Evolutionary conservation across 2,888 invertebrate species (phyloP).

Genomic region (Caenorhabditis afra): DNA sequence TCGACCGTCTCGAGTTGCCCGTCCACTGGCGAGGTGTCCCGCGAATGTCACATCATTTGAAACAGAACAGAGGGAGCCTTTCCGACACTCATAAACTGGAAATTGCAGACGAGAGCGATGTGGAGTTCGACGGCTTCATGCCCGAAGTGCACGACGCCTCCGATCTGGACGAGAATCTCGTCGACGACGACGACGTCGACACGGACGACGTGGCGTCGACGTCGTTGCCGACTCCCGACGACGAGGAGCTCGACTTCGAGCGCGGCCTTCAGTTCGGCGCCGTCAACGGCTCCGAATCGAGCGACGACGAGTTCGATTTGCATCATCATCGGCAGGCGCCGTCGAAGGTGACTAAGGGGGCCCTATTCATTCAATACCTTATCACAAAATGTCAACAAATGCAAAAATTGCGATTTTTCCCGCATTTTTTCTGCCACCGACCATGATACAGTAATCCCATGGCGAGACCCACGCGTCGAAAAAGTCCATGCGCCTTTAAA

Average conservation of each 20-base stretch:
- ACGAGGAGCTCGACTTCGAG: slow-evolving; percentile 71
- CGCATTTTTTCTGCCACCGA: no score
- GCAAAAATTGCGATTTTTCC: no score
- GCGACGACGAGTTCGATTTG: slow-evolving; percentile 77
- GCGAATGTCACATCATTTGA: no score
- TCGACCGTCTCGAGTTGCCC: no score
- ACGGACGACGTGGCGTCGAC: no score
- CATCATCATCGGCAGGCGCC: background rate
- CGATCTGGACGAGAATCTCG: slow-evolving; percentile 51
- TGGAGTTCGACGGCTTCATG: slow-evolving; percentile 76
- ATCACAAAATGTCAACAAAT: no score
- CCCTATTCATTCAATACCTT: no score
- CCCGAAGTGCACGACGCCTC: slow-evolving; percentile 67
- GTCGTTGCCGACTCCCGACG: slow-evolving; percentile 57
- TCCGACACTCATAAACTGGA: background rate
- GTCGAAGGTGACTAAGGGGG: slow-evolving; percentile 17
- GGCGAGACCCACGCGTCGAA: no score
- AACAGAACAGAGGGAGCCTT: no score
- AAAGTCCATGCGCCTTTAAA: no score
- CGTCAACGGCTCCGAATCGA: slow-evolving; percentile 73
- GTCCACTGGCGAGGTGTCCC: no score
- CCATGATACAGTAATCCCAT: no score
- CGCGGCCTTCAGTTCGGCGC: slow-evolving; percentile 68
- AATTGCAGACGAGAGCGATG: slow-evolving; percentile 75
- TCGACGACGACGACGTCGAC: slow-evolving; percentile 34